phyloP scores from a whole-genome alignment of 2,113 vertebrate species.

The Calidris pugnax region DNA sequence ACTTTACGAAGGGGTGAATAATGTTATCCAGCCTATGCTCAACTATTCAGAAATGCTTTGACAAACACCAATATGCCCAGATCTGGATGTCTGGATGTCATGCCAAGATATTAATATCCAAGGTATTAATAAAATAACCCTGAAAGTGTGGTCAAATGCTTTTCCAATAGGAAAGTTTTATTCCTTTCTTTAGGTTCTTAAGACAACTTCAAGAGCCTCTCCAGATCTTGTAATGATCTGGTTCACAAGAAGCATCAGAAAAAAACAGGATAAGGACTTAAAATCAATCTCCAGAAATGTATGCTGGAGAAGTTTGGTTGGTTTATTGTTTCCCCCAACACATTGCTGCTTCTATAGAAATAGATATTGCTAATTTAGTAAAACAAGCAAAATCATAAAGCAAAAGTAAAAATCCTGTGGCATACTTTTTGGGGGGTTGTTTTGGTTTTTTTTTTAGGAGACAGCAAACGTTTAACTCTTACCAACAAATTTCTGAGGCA shows the following conservation, averaged over 20 bases:
- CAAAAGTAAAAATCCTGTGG: neutral
- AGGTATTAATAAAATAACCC: neutral
- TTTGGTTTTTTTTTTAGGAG: conserved; percentile 67
- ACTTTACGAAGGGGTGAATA: neutral
- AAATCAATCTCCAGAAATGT: neutral
- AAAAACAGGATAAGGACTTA: neutral
- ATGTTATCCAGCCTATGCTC: neutral
- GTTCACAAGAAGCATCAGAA: neutral
- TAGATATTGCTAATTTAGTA: neutral
- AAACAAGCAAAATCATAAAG: neutral
- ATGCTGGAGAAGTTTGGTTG: neutral
- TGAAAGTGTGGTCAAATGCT: neutral
- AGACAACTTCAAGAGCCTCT: neutral
- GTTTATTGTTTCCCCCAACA: neutral
- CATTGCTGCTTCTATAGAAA: neutral
- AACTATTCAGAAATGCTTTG: neutral
- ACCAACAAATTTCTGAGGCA: conserved; percentile 99
- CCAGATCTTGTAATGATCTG: neutral
- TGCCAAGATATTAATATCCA: neutral
- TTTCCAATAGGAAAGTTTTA: neutral
- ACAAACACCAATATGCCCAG: neutral
- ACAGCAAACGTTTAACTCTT: conserved; percentile 93
- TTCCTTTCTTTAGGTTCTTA: neutral
- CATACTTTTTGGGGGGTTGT: neutral
- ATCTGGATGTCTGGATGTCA: neutral